A percentile compares a stretch with the other conserved stretches of the same genome.
phyloP scores from a whole-genome alignment of 1,140 invertebrate species.

The Dreissena polymorpha region DNA sequence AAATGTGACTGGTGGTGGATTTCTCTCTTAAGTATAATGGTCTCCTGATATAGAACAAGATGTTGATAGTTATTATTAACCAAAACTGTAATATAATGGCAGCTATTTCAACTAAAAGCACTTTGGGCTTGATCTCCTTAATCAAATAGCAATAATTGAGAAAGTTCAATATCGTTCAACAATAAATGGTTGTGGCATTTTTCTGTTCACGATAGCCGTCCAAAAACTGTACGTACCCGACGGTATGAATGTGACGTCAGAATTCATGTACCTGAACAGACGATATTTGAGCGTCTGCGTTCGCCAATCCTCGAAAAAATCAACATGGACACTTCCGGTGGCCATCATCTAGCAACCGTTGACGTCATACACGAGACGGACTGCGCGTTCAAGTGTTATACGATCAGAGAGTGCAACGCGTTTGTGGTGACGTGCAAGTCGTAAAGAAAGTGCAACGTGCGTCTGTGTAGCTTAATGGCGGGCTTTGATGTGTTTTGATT shows the following conservation, averaged over 20 bases:
- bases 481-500: conserved; percentile 5
- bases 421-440: conserved; percentile 48
- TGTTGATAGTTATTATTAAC: background rate
- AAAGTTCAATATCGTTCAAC: background rate
- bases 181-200: too few species aligned
- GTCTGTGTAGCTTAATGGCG: conserved; percentile 35
- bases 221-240: conserved; percentile 34
- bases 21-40: too few species aligned
- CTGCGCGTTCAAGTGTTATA: conserved; percentile 52
- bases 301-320: conserved; percentile 19
- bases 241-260: conserved; percentile 5
- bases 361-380: conserved; percentile 46
- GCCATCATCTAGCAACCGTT: conserved; percentile 27
- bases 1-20: too few species aligned
- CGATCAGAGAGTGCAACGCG: conserved; percentile 38
- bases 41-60: background rate
- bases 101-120: too few species aligned
- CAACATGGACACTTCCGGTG: conserved; percentile 3
- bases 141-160: background rate
- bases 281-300: conserved; percentile 45
- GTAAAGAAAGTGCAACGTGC: conserved; percentile 23
- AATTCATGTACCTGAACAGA: background rate
- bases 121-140: too few species aligned
- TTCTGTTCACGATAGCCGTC: too few species aligned
- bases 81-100: background rate